These are phyloP conservation scores for Probaryconus sp. DNA, from an alignment of 1,140 invertebrate genomes.

Conservation along the genomic window DNA sequence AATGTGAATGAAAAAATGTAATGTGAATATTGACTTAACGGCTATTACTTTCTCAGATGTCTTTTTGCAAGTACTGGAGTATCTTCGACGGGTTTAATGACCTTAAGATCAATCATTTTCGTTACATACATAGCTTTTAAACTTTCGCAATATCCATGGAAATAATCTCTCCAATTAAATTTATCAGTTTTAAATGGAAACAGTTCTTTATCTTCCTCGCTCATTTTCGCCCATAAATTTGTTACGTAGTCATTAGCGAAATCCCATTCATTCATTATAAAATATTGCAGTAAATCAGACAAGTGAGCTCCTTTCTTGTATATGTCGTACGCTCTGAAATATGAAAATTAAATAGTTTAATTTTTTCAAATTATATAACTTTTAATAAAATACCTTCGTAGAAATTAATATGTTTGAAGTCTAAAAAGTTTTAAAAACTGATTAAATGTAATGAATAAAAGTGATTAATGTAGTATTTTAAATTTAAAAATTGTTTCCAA, in stretches of 20 bases:
- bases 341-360: neutral
- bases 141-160: too few relatives aligned
- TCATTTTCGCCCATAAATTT: constrained; percentile 21
- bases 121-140: too few relatives aligned
- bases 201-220: constrained; percentile 33
- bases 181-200: constrained; percentile 32
- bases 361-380: neutral
- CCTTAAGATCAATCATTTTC: too few relatives aligned
- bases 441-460: constrained; percentile 2
- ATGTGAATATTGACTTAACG: too few relatives aligned
- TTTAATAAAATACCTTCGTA: too few relatives aligned
- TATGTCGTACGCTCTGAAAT: constrained; percentile 38
- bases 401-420: too few relatives aligned
- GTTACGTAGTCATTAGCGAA: constrained; percentile 12
- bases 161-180: constrained; percentile 30
- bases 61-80: too few relatives aligned
- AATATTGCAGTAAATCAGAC: constrained; percentile 22
- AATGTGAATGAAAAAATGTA: too few relatives aligned
- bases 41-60: too few relatives aligned
- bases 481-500: neutral
- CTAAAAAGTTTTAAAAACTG: too few relatives aligned
- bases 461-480: constrained; percentile 10
- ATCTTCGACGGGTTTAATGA: too few relatives aligned
- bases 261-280: constrained; percentile 35
- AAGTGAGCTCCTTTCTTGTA: constrained; percentile 25